Conservation (phyloP, 2,888 invertebrate genomes). For the Andricus quercusramuli region DNA sequence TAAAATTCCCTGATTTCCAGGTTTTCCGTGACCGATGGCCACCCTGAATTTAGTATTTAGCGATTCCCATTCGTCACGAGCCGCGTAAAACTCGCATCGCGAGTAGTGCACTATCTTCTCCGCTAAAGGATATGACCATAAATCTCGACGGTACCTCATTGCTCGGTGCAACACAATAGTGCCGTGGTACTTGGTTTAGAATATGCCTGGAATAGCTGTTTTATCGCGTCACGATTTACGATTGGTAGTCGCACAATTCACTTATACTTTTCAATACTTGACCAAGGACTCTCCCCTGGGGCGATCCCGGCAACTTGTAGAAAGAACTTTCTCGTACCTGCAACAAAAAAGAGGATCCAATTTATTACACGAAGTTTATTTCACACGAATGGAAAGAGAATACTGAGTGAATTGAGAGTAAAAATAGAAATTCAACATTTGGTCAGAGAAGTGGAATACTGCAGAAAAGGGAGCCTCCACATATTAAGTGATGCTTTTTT, state of each 20-base stretch:
- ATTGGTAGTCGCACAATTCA: slow-evolving; percentile 60
- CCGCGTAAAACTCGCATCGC: slow-evolving; percentile 44
- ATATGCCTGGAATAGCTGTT: slow-evolving; percentile 59
- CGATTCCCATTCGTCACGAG: slow-evolving; percentile 58
- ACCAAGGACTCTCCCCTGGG: slow-evolving; percentile 42
- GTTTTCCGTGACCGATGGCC: no score
- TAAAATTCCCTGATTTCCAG: no score
- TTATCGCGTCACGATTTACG: slow-evolving; percentile 71
- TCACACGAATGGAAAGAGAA: slow-evolving; percentile 16
- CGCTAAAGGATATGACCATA: slow-evolving; percentile 62
- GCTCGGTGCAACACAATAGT: slow-evolving; percentile 70
- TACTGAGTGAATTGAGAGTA: neutral
- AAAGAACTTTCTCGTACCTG: slow-evolving; percentile 55
- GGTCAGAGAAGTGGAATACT: no score
- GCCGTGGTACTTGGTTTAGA: slow-evolving; percentile 53
- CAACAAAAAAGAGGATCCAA: slow-evolving; percentile 54
- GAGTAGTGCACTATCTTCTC: slow-evolving; percentile 19
- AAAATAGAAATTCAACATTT: neutral
- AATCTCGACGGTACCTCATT: slow-evolving; percentile 69
- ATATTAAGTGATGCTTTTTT: no score
- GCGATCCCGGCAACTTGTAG: slow-evolving; percentile 18
- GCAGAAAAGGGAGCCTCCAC: no score
- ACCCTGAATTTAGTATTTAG: neutral
- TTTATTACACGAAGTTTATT: slow-evolving; percentile 33
- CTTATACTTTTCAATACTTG: slow-evolving; percentile 52